Evolutionary conservation across 2,113 vertebrate species (phyloP), one percentile per base, ranked within the genome.

Genomic region (Cyanistes caeruleus): DNA sequence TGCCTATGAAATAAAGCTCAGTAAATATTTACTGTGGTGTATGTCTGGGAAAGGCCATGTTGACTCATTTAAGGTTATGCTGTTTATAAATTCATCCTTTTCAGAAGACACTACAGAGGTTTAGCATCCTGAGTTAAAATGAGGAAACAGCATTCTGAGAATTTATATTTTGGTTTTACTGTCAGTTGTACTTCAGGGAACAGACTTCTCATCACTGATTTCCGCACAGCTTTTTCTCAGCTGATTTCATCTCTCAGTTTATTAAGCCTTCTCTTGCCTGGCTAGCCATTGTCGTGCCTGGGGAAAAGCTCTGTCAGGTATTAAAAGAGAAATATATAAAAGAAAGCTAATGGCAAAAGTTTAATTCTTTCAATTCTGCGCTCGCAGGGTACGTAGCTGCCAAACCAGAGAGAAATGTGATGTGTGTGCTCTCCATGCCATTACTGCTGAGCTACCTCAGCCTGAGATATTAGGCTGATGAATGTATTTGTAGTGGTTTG

Each of bases 41-140:
- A 41, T 74, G 33, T 64, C 79, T 92, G 37, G 68, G 41, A 93
- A 90, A 90, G 76, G 68, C 78, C 52, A 30, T 28, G 27, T 89
- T 95, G 90, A 86, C 82, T 94, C 64, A 67, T 88, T 90, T 93
- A 92, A 94, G 85, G 87, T 80, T 87, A 46, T 30, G 35, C 28
- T 88, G 52, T 80, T 90, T 81, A 59, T 93, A 85, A 93, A 93
- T 80, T 63, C 51, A 88, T 74, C 56, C 35, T 49, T 80, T 96
- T 56, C 60, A 53, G 59, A 46, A 86, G 30, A 56, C 25, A 44
- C 41, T 81, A 15, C 37, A 75, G 74, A 84, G 37, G 39, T 53
- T 73, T 80, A 74, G 12, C 27, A 77, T 77, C 39, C 41, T 39
- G 55, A 86, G 23, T 81, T 84, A 88, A 90, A 93, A 78, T 53